Base-by-base conservation (phyloP, 2,113 vertebrate species). In the Nanger granti region DNA sequence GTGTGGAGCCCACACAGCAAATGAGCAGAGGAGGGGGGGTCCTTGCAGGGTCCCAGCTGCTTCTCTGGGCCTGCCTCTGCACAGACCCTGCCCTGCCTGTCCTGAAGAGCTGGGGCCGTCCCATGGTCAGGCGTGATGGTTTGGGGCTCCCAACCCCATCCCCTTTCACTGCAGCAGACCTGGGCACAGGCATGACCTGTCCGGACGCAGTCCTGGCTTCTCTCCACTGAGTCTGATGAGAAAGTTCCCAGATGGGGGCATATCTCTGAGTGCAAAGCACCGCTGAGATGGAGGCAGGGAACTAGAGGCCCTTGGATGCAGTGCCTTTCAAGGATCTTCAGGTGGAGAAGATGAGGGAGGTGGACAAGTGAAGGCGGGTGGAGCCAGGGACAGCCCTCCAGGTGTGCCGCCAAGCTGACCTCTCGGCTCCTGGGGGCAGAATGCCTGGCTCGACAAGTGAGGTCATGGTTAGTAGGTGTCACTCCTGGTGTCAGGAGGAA, bases 121-220 rank as follows among this genome's bases (percentile, higher is more conserved):
- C 4, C 14, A 4, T 9, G 7, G 1, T 3, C 0, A 0, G 12
- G 34, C 8, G 5, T 11, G 37, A 26, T 29, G 12, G 17, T 13
- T 20, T 4, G 8, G 11, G 8, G 14, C 59, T 22, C 28, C 11
- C 24, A 0, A 8, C 10, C 57, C 14, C 8, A 20, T 18, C 7
- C 57, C 31, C 18, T 11, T 17, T 14, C 20, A 4, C 57, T 41
- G 29, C 37, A 15, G 66, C 62, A 7, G 2, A n/a, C 13, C 64
- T 3, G 20, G 20, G 34, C 2, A 44, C 31, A 6, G 91, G 7
- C 5, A 0, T 0, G 18, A 41, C n/a, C 69, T 24, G 10, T 73
- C n/a, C 3, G 0, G 69, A 73, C 9, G 1, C n/a, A 76, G n/a
- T 85, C 87, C 62, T 41, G 22, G 80, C n/a, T 87, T 59, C 60